Conservation (phyloP, 2,888 invertebrate genomes). For the Amiota minor region DNA sequence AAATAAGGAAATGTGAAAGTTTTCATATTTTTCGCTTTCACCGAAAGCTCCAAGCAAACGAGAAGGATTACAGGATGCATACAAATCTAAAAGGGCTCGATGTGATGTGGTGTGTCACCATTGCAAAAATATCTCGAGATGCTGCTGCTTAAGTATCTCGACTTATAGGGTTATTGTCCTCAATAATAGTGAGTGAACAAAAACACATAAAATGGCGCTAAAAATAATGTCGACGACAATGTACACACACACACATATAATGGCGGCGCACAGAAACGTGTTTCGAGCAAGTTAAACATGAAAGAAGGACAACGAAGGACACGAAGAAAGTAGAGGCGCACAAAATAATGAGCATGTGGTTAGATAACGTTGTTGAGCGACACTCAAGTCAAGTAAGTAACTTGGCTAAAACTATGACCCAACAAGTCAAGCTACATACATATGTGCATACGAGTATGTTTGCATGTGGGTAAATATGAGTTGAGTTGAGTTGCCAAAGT, state of each 20-base stretch:
- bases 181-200: background rate
- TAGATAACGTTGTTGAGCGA: background rate
- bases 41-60: background rate
- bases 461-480: too few species aligned
- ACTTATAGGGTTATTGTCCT: background rate
- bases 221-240: background rate
- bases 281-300: slow-evolving; percentile 2
- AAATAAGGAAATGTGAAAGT: background rate
- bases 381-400: slow-evolving; percentile 9
- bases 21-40: background rate
- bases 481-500: too few species aligned
- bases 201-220: background rate
- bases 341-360: slow-evolving; percentile 13
- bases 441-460: too few species aligned
- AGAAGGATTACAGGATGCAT: too few species aligned
- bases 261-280: background rate
- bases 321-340: background rate
- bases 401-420: background rate
- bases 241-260: background rate
- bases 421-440: too few species aligned
- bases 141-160: too few species aligned
- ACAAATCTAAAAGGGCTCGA: too few species aligned
- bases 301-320: background rate
- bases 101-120: too few species aligned
- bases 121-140: too few species aligned